A percentile compares a stretch with the other conserved stretches of the same genome.
Conservation (phyloP, 1,140 invertebrate genomes). For the Pristionchus pacificus region DNA sequence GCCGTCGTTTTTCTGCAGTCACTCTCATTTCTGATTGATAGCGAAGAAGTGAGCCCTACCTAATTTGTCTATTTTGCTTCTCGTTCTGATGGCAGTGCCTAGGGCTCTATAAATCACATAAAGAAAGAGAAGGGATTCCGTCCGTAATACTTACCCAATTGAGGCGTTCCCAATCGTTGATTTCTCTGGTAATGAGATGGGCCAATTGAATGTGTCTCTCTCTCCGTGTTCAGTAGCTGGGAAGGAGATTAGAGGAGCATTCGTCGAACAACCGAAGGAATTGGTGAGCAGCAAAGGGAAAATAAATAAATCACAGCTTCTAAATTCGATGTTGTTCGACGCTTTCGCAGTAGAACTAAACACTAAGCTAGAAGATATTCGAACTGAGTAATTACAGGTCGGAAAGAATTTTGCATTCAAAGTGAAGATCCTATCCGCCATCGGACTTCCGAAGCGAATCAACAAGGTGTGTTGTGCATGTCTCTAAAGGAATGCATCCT, state of each 20-base stretch:
- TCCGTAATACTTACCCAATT: not conserved
- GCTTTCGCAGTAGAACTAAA: not conserved
- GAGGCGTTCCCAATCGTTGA: constrained; percentile 24
- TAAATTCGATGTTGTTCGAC: not conserved
- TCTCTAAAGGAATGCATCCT: constrained; percentile 3
- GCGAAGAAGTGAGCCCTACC: constrained; percentile 64
- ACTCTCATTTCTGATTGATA: constrained; percentile 64
- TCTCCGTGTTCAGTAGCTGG: constrained; percentile 59
- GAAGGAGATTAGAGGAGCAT: constrained; percentile 53
- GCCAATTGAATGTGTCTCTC: constrained; percentile 63
- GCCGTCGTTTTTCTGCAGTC: constrained; percentile 65
- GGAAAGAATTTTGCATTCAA: constrained; percentile 55
- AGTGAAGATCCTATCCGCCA: constrained; percentile 52
- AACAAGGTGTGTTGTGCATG: constrained; percentile 30
- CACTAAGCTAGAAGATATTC: not conserved
- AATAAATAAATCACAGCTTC: constrained; percentile 4
- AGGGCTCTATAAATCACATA: not conserved
- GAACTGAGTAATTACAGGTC: constrained; percentile 39
- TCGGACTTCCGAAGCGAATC: constrained; percentile 45
- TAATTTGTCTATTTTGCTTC: no score
- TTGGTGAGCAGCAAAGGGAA: constrained; percentile 32
- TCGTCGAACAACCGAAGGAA: constrained; percentile 45
- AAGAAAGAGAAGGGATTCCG: no score
- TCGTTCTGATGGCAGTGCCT: no score
- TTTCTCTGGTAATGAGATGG: constrained; percentile 60